Conservation (phyloP, 2,797 vertebrate species). For the Pipistrellus nathusii region DNA sequence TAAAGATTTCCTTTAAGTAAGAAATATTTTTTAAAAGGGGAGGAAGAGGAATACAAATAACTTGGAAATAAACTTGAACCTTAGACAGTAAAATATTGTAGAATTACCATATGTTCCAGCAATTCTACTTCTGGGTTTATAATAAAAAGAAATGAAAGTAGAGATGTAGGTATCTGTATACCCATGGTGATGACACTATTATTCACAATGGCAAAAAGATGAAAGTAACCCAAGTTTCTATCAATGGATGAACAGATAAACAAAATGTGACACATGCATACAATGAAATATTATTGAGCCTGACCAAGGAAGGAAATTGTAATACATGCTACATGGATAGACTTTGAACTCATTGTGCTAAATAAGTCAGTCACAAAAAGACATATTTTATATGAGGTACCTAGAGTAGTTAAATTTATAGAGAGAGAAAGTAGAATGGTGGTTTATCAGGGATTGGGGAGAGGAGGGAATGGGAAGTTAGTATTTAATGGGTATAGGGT, state of each 20-base stretch:
- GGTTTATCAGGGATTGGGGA: no score
- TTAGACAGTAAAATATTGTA: slow-evolving; percentile 1
- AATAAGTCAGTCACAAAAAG: not conserved
- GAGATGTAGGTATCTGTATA: not conserved
- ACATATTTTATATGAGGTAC: not conserved
- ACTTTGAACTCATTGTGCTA: not conserved
- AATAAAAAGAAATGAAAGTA: not conserved
- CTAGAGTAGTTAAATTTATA: not conserved
- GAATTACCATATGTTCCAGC: not conserved
- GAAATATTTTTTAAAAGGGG: not conserved
- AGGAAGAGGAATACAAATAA: not conserved
- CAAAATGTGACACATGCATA: not conserved
- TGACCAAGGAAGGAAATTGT: slow-evolving; percentile 6
- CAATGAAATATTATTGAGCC: not conserved
- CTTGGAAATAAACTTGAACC: not conserved
- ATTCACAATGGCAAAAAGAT: not conserved
- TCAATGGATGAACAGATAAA: not conserved
- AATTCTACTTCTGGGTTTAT: not conserved
- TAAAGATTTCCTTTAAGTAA: slow-evolving; percentile 36
- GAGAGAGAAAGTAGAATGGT: not conserved
- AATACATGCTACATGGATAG: not conserved
- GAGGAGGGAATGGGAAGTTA: not conserved
- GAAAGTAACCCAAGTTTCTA: not conserved
- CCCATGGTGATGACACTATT: not conserved
- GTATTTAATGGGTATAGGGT: not conserved